phyloP scores from a whole-genome alignment of 2,797 vertebrate species.

The Myripristis jacobus region DNA sequence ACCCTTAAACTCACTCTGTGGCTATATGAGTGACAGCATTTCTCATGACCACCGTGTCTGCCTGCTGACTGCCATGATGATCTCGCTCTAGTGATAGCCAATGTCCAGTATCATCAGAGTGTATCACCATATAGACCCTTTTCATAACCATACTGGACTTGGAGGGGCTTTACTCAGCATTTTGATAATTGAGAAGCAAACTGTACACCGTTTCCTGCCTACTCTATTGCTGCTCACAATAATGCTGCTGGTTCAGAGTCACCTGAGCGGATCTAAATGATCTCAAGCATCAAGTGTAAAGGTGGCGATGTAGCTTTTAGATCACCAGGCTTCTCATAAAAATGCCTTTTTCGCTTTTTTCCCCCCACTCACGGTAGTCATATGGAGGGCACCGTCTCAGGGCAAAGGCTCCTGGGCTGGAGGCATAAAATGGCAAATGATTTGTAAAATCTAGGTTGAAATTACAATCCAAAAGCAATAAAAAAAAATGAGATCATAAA shows the following conservation, averaged over 20 bases:
- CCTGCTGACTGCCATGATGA: slow-evolving; percentile 36
- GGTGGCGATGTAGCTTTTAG: slow-evolving; percentile 42
- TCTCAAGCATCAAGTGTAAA: slow-evolving; percentile 24
- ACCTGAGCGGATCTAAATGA: slow-evolving; percentile 53
- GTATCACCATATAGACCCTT: slow-evolving; percentile 8
- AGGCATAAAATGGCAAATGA: slow-evolving; percentile 2
- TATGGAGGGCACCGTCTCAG: slow-evolving; percentile 14
- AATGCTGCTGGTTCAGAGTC: slow-evolving; percentile 67
- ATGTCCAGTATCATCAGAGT: slow-evolving; percentile 15
- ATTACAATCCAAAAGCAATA: slow-evolving; percentile 52
- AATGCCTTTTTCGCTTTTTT: slow-evolving; percentile 29
- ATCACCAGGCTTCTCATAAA: slow-evolving; percentile 43
- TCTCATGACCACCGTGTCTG: slow-evolving; percentile 24
- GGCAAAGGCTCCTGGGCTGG: slow-evolving; percentile 36
- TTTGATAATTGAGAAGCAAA: slow-evolving; percentile 27
- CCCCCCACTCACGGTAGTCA: slow-evolving; percentile 16
- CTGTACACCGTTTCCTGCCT: slow-evolving; percentile 31
- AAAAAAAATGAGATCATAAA: slow-evolving; percentile 13
- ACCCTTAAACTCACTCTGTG: slow-evolving; percentile 19
- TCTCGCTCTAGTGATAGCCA: slow-evolving; percentile 17
- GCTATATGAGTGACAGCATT: slow-evolving; percentile 24
- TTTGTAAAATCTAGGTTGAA: slow-evolving; percentile 12
- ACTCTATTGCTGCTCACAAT: slow-evolving; percentile 58
- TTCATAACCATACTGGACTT: not conserved
- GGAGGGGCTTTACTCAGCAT: not conserved